Evolutionary conservation across 2,113 vertebrate species (phyloP), one percentile per base, ranked within the genome.

Genomic region (Aleadryas rufinucha): DNA sequence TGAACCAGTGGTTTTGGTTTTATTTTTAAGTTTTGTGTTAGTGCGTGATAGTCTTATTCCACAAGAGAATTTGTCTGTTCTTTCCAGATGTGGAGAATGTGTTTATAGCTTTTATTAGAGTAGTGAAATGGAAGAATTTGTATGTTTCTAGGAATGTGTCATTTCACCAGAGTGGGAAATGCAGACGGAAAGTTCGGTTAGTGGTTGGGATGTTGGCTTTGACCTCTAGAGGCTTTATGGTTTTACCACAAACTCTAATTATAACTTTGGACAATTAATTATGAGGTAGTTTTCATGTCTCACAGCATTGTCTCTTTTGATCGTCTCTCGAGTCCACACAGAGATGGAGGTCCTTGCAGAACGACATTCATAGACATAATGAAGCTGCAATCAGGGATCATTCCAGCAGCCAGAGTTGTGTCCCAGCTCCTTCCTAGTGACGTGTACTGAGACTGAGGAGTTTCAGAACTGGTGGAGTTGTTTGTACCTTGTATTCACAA

Each of bases 371-470:
- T 10, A 66, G 52, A 3, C 18, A 24, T 23, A 13, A 0, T 37
- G 42, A 24, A 39, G 27, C 7, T 31, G 20, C 31, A 41, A 0
- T 45, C 15, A 11, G 49, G 7, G 33, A 15, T 63, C 1, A 4
- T 71, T 85, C 9, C 49, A 66, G 33, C 22, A 54, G 61, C 52
- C n/a, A 41, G 31, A 74, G 12, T 9, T 64, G 19, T 56, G n/a
- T 33, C 39, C 30, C 33, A 50, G 0, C 44, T 68, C 6, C 20
- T 50, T 60, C 70, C 28, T 44, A 7, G 30, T 35, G 52, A 23
- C 0, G 0, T 14, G 15, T 31, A 19, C 27, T 17, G 35, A 56
- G 21, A n/a, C 16, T 20, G 50, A 42, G 83, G 33, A 1, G 2
- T 53, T 80, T 60, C 10, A 5, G 42, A 69, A n/a, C 26, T 8